A percentile compares a stretch with the other conserved stretches of the same genome.
These are phyloP conservation scores for Doryteuthis pealeii DNA, from an alignment of 1,140 invertebrate genomes.

Conservation along the genomic window DNA sequence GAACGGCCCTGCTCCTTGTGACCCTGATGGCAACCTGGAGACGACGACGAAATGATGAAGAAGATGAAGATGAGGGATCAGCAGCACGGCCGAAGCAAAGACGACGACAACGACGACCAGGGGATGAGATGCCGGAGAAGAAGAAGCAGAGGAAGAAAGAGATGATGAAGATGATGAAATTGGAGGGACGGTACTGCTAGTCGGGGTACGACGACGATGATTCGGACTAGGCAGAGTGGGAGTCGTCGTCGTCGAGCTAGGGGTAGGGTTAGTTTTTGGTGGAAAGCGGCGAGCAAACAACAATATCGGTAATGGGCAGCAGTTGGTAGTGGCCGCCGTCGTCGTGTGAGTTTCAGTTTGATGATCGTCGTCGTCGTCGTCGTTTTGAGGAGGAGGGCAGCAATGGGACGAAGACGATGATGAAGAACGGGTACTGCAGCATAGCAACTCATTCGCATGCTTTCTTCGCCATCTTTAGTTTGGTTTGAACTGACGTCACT, in stretches of 20 bases:
- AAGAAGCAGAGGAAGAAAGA: neutral
- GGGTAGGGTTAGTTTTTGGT: neutral
- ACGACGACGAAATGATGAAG: neutral
- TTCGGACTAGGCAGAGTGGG: neutral
- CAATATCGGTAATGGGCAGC: neutral
- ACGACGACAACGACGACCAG: neutral
- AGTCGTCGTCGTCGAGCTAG: neutral
- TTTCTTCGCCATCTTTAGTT: constrained; percentile 5
- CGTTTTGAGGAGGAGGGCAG: neutral
- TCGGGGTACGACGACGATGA: neutral
- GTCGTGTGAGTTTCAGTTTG: neutral
- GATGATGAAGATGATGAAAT: neutral
- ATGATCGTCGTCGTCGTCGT: neutral
- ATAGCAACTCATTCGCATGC: constrained; percentile 6
- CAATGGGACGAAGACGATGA: neutral
- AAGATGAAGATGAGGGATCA: too few relatives aligned
- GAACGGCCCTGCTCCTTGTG: neutral
- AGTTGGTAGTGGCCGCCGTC: neutral
- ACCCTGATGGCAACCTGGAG: neutral
- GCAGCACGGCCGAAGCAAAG: neutral
- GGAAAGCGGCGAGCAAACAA: neutral
- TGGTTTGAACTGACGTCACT: constrained; percentile 1
- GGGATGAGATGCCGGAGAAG: neutral
- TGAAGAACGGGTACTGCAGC: constrained; percentile 4
- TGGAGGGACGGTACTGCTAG: neutral